Evolutionary conservation across 2,797 vertebrate species (phyloP).

Genomic region (Setipinna tenuifilis): DNA sequence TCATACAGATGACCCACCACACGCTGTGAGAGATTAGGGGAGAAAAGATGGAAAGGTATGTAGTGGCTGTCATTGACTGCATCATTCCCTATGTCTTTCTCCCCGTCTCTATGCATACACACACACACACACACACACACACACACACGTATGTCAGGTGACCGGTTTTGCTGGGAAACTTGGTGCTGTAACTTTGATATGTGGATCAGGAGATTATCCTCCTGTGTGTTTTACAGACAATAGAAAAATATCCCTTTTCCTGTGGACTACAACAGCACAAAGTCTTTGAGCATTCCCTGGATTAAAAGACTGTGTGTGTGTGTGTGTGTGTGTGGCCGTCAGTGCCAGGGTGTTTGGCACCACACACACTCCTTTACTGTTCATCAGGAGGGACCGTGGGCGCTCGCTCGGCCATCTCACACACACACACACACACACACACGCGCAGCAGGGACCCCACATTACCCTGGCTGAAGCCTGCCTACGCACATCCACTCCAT

Average conservation of each 20-base stretch:
- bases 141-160: constrained; percentile 39
- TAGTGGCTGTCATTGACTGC: background rate
- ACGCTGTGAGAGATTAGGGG: background rate
- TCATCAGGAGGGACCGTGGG: background rate
- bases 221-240: background rate
- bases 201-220: constrained; percentile 43
- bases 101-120: background rate
- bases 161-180: constrained; percentile 44
- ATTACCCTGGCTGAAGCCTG: too few relatives aligned
- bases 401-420: background rate
- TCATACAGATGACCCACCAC: too few relatives aligned
- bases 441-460: too few relatives aligned
- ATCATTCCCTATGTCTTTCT: constrained; percentile 16
- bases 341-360: background rate
- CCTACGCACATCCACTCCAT: too few relatives aligned
- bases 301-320: background rate
- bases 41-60: background rate
- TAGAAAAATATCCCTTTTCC: background rate
- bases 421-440: background rate
- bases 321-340: background rate
- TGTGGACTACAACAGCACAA: background rate
- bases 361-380: background rate
- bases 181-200: constrained; percentile 40
- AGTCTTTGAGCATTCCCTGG: background rate
- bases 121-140: background rate